Conservation (phyloP, 2,113 vertebrate species). For the Australoheros scitulus region DNA sequence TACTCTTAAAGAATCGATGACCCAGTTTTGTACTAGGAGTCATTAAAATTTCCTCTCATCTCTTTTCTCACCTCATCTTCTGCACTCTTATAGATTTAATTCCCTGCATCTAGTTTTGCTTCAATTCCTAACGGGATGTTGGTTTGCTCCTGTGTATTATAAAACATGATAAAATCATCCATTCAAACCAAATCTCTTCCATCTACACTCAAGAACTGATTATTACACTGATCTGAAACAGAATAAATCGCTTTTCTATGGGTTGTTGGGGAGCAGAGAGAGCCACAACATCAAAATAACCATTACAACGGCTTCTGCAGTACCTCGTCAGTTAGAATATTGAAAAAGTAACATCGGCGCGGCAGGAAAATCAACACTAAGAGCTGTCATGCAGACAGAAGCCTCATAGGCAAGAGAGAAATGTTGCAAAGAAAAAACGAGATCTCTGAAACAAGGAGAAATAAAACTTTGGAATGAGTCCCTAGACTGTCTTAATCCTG, state of each 20-base stretch:
- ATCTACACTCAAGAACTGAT: neutral
- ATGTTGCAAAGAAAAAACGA: neutral
- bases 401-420: neutral
- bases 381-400: neutral
- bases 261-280: neutral
- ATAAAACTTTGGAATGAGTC: neutral
- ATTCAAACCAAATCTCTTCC: neutral
- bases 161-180: neutral
- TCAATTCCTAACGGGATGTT: neutral
- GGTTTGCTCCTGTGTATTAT: neutral
- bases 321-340: neutral
- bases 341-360: neutral
- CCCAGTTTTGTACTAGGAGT: constrained; percentile 26
- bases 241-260: neutral
- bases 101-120: neutral
- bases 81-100: neutral
- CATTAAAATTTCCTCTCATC: constrained; percentile 22
- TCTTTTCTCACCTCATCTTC: neutral
- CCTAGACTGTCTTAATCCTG: neutral
- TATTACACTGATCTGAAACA: neutral
- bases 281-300: neutral
- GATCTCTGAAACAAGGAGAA: constrained; percentile 2
- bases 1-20: neutral
- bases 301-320: neutral
- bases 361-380: too few species aligned